Base-by-base conservation (phyloP, 2,113 vertebrate species). In the Empidonax traillii region DNA sequence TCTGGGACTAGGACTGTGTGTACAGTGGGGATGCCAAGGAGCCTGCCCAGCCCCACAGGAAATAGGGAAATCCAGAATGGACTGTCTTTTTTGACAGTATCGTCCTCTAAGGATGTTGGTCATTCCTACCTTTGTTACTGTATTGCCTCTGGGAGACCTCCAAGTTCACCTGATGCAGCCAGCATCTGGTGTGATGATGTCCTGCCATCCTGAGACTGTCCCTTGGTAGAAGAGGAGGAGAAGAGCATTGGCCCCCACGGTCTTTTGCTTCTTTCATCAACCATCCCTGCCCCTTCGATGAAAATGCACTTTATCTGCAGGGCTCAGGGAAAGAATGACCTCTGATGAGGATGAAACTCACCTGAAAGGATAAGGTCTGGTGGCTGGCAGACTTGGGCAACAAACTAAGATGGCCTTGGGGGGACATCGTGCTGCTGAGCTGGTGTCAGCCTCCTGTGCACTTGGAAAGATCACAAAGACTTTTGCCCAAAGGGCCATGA, bases 231-330 rank as follows among this genome's bases (percentile, higher is more conserved):
- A 21, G 23, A 77, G 11, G 15, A 53, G 31, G 12, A 47, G 43
- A 63, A 69, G 35, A 65, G 14, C 21, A 3, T 4, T 89, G 39
- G 0, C 12, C 5, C 3, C 5, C 1, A 1, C 27, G 3, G 22
- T 35, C 15, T 52, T 51, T 37, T 76, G 17, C 16, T 67, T 10
- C 18, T 85, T 20, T 61, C 1, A 0, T 53, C 35, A 81, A 37
- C 35, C 37, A 46, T 39, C 41, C 23, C 27, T 61, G 33, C 13
- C 37, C 19, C 17, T 87, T 43, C 1, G 1, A 14, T 63, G 21
- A 46, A 87, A 93, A 91, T 39, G 14, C 4, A 5, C 28, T 30
- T 84, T 85, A 90, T 77, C 51, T 77, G 39, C 46, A 35, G 55
- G 25, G 58, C 22, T 56, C 58, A 30, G 55, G 16, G 44, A 35